A percentile compares a stretch with the other conserved stretches of the same genome.
Conservation (phyloP, 2,113 vertebrate genomes). For the Hyaena hyaena region DNA sequence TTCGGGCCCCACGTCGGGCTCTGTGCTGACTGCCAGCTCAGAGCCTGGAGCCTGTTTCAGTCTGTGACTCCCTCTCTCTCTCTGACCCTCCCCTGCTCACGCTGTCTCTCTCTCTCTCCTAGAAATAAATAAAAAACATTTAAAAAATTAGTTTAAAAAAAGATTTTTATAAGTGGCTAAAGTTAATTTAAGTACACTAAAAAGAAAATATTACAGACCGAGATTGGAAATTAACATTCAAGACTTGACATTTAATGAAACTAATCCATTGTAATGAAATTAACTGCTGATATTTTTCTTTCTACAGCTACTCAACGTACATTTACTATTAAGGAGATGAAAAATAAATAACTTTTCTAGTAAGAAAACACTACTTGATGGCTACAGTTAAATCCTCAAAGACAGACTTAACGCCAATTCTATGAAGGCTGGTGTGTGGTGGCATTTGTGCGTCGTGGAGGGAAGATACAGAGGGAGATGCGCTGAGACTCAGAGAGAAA, state of each 20-base stretch:
- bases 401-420: neutral
- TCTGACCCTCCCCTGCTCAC: too few relatives aligned
- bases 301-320: neutral
- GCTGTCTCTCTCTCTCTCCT: too few relatives aligned
- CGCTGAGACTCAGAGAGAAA: neutral
- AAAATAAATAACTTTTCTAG: slow-evolving; percentile 36
- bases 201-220: slow-evolving; percentile 20
- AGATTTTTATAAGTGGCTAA: neutral
- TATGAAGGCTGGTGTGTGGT: neutral
- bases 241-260: slow-evolving; percentile 13
- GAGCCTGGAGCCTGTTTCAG: too few relatives aligned
- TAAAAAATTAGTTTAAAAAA: neutral
- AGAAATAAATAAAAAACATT: too few relatives aligned
- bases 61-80: too few relatives aligned
- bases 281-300: neutral
- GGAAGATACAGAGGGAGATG: neutral
- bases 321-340: neutral
- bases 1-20: too few relatives aligned
- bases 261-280: neutral
- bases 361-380: neutral
- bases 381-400: neutral
- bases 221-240: slow-evolving; percentile 50
- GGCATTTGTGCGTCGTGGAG: neutral
- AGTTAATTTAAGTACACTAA: slow-evolving; percentile 23
- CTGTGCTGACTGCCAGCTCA: too few relatives aligned